Conservation (phyloP, 2,113 vertebrate species). For the Mixornis gularis region DNA sequence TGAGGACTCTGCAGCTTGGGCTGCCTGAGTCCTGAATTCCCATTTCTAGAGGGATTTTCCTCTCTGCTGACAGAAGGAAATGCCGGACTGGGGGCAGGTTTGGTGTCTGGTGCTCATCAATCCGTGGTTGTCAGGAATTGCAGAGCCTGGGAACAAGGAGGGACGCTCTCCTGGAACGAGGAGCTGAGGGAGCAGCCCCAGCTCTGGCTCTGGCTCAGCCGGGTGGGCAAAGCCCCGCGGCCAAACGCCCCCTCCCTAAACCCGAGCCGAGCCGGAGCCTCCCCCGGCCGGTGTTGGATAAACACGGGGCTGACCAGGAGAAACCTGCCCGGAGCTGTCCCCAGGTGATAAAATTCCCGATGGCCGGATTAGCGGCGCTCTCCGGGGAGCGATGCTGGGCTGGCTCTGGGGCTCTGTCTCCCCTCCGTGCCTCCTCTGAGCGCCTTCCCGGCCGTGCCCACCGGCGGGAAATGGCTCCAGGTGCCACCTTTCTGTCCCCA, state of each 20-base stretch:
- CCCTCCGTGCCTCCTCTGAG: rapidly evolving
- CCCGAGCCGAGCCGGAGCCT: rapidly evolving
- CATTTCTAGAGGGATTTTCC: background rate
- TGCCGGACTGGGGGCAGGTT: rapidly evolving
- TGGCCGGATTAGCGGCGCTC: rapidly evolving
- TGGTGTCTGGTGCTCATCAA: background rate
- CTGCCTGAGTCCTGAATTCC: background rate
- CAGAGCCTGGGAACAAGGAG: rapidly evolving
- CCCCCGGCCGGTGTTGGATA: background rate
- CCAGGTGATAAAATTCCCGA: background rate
- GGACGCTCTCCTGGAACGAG: rapidly evolving
- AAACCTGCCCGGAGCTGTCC: slow-evolving; percentile 13
- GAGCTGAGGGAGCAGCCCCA: background rate
- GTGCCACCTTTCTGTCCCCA: background rate
- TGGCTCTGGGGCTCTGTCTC: background rate
- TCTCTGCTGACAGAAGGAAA: background rate
- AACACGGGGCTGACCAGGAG: background rate
- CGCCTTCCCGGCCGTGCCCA: background rate
- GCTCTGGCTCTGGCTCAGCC: rapidly evolving
- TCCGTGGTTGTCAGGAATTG: rapidly evolving
- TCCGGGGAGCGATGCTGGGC: rapidly evolving
- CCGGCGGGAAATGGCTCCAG: background rate
- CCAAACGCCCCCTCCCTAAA: rapidly evolving
- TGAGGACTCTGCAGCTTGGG: background rate
- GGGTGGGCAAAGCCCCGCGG: rapidly evolving